Evolutionary conservation across 2,888 invertebrate genomes (phyloP).

Genomic region (Dioctria linearis): DNA sequence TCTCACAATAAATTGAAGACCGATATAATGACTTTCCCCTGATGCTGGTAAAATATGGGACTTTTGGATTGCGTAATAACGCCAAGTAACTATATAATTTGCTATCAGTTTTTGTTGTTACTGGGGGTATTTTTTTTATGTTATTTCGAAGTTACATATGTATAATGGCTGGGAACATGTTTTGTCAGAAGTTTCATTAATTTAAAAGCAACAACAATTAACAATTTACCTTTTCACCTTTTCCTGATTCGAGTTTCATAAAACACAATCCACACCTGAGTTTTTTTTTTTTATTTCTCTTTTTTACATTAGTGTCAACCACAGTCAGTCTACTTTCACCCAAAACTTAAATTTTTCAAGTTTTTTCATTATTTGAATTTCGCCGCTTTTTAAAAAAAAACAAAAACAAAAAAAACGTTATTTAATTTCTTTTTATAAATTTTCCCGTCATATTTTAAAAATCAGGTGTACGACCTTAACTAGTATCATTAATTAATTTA

Average conservation of each 20-base stretch:
- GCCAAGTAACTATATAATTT: background rate
- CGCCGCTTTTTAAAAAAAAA: background rate
- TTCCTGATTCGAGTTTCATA: constrained; percentile 3
- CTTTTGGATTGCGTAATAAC: constrained; percentile 7
- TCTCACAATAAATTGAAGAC: constrained; percentile 28
- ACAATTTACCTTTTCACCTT: constrained; percentile 24
- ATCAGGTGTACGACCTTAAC: constrained; percentile 24
- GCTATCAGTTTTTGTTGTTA: background rate
- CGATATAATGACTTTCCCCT: constrained; percentile 54
- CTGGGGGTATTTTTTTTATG: background rate
- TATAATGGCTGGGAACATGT: no score
- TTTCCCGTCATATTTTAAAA: background rate
- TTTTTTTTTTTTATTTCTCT: no score
- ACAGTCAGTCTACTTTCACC: constrained; percentile 26
- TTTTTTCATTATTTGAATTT: constrained; percentile 25
- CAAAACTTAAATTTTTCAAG: constrained; percentile 4
- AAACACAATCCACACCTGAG: constrained; percentile 5
- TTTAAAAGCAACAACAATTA: background rate
- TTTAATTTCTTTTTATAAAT: background rate
- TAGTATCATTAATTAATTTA: constrained; percentile 1
- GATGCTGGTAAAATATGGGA: constrained; percentile 24
- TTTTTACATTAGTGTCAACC: constrained; percentile 31
- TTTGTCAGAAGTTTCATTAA: background rate
- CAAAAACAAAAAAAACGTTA: no score
- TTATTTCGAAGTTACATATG: constrained; percentile 11